Conservation (phyloP, 2,113 vertebrate species). For the Hippocampus barbouri region DNA sequence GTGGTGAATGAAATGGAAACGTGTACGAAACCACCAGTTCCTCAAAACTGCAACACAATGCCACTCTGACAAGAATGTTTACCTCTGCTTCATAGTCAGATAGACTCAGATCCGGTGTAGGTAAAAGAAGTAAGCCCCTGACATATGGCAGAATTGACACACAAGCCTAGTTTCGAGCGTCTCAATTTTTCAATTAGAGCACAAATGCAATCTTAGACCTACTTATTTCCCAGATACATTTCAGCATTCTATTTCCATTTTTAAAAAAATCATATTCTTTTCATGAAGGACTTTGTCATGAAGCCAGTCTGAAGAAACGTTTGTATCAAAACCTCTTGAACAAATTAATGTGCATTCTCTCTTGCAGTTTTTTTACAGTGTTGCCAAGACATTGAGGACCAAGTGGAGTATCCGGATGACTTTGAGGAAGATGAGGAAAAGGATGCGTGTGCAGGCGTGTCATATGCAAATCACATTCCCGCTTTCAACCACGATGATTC, state of each 20-base stretch:
- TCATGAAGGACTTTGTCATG: not conserved
- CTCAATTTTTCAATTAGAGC: not conserved
- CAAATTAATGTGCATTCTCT: not conserved
- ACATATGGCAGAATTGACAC: not conserved
- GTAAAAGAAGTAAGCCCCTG: not conserved
- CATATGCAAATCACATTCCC: constrained; percentile 35
- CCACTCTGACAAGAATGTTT: not conserved
- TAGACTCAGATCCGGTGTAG: no score
- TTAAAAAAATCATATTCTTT: not conserved
- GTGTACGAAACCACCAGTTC: not conserved
- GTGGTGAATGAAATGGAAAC: not conserved
- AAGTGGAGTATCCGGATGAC: constrained; percentile 71
- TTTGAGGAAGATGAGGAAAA: constrained; percentile 72
- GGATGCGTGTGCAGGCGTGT: constrained; percentile 48
- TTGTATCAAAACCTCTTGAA: not conserved
- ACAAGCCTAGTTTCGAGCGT: not conserved
- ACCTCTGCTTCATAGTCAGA: not conserved
- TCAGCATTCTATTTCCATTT: not conserved
- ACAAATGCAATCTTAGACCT: not conserved
- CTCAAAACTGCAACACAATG: not conserved
- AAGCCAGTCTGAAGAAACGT: not conserved
- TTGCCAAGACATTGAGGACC: constrained; percentile 31
- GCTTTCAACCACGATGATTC: constrained; percentile 43
- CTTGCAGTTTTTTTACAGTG: constrained; percentile 19
- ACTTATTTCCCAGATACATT: not conserved